These are phyloP conservation scores for Penelope pileata DNA, from an alignment of 2,113 vertebrate species.

Conservation along the genomic window DNA sequence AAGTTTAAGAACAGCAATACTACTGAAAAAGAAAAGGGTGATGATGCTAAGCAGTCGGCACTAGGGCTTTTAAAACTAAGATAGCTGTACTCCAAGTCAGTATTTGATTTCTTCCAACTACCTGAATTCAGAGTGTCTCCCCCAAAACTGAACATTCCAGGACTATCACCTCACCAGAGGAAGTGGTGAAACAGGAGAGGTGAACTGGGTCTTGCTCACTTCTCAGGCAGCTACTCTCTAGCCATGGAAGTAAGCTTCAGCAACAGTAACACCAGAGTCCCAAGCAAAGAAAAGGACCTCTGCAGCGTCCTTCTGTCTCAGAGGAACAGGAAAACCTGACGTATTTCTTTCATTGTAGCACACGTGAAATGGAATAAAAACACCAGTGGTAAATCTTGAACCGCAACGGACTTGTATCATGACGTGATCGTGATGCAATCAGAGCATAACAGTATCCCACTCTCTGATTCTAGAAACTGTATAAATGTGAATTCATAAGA, in stretches of 20 bases:
- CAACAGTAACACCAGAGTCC: too few species aligned
- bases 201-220: not conserved
- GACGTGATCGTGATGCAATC: not conserved
- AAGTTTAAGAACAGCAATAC: not conserved
- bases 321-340: not conserved
- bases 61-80: not conserved
- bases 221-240: not conserved
- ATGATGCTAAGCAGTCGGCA: not conserved
- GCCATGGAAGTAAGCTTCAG: not conserved
- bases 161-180: not conserved
- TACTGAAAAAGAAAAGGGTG: not conserved
- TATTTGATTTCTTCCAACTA: not conserved
- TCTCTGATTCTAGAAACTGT: not conserved
- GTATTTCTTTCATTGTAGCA: not conserved
- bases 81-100: not conserved
- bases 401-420: not conserved
- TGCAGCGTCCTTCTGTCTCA: not conserved
- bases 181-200: not conserved
- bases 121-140: not conserved
- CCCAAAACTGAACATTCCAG: not conserved
- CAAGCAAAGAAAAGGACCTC: not conserved
- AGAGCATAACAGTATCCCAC: rapidly evolving
- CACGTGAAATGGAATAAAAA: not conserved
- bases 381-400: not conserved
- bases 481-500: not conserved